Percentiles rank a stretch among this genome's conserved stretches.
Conservation (phyloP, 2,888 invertebrate species). For the Scaptomyza caliginosa region DNA sequence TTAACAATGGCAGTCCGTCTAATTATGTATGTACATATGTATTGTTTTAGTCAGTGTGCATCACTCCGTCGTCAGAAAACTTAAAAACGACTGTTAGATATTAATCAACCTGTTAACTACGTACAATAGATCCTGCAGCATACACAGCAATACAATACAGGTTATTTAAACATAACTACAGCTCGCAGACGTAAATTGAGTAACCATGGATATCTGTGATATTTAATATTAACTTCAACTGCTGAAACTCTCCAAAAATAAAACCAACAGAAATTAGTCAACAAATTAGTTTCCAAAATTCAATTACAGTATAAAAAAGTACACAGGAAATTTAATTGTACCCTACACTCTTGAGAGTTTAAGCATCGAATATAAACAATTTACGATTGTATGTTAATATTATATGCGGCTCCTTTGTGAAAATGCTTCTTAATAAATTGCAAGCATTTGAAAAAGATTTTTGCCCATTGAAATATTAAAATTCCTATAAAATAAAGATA, state of each 20-base stretch:
- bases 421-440: neutral
- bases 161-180: too few relatives aligned
- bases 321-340: neutral
- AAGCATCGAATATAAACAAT: neutral
- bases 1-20: slow-evolving; percentile 5
- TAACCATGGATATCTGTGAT: neutral
- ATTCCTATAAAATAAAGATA: neutral
- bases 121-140: too few relatives aligned
- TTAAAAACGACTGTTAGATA: too few relatives aligned
- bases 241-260: neutral
- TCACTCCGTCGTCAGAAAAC: slow-evolving; percentile 11
- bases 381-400: neutral
- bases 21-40: neutral
- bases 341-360: neutral
- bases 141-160: too few relatives aligned
- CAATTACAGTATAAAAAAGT: neutral
- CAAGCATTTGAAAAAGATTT: neutral
- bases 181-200: neutral
- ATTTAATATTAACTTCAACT: neutral
- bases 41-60: neutral
- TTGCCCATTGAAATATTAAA: neutral
- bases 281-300: neutral
- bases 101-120: too few relatives aligned
- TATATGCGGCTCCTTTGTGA: neutral
- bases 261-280: neutral